These are phyloP conservation scores for Falco peregrinus DNA, from an alignment of 2,797 vertebrate genomes.

Conservation along the genomic window DNA sequence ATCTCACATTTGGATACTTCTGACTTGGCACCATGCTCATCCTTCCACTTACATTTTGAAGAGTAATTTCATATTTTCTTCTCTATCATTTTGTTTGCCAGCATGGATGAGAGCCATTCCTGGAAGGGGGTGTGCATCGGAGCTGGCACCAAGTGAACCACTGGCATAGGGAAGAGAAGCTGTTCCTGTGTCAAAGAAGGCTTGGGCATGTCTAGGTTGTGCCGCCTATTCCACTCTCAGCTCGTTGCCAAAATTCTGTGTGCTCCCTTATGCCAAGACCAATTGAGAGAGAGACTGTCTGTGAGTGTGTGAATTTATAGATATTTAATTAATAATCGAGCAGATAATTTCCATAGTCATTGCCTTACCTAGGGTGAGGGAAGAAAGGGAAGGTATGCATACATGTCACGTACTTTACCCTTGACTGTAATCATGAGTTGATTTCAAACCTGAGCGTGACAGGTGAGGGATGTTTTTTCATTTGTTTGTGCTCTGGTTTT, in stretches of 20 bases:
- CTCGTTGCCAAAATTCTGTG: conserved; percentile 66
- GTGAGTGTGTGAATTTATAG: conserved; percentile 67
- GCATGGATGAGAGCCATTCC: conserved; percentile 82
- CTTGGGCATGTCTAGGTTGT: conserved; percentile 71
- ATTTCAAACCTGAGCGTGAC: background rate
- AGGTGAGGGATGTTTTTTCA: background rate
- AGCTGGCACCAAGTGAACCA: conserved; percentile 73
- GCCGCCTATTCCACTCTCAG: conserved; percentile 61
- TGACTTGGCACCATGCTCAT: conserved; percentile 75
- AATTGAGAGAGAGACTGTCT: conserved; percentile 63
- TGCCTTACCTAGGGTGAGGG: background rate
- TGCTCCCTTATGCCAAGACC: conserved; percentile 66
- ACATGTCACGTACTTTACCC: background rate
- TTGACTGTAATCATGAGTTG: background rate
- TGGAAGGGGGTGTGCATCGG: conserved; percentile 78
- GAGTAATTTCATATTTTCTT: conserved; percentile 85
- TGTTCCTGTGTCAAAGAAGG: conserved; percentile 79
- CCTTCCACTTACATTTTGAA: conserved; percentile 81
- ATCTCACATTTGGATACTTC: conserved; percentile 79
- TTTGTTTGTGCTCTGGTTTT: background rate
- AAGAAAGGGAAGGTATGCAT: background rate
- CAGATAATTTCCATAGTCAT: conserved; percentile 30
- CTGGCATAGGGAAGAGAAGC: conserved; percentile 79
- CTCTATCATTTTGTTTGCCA: conserved; percentile 81
- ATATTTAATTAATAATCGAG: conserved; percentile 67